Conservation (phyloP, 2,797 vertebrate species). For the Craterocephalus amniculus region DNA sequence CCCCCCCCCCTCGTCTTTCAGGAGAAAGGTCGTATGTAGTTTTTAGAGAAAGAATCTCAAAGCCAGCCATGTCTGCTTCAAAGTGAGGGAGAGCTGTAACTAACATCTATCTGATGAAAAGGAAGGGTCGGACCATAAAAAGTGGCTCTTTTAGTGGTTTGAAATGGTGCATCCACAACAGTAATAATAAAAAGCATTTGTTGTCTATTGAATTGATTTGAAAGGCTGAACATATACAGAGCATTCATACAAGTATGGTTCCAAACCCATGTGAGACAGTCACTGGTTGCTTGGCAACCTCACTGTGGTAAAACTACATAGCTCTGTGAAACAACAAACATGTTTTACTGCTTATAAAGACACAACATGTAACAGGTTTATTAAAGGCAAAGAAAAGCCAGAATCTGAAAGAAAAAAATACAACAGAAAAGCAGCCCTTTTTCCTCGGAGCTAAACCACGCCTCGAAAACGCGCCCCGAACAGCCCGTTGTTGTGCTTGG, state of each 20-base stretch:
- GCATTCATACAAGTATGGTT: neutral
- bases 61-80: conserved; percentile 32
- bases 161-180: too few species aligned
- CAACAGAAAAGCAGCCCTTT: too few species aligned
- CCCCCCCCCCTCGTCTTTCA: conserved; percentile 1
- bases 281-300: neutral
- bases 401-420: too few species aligned
- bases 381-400: too few species aligned
- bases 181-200: neutral
- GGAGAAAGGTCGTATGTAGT: conserved; percentile 36
- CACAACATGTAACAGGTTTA: neutral
- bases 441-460: too few species aligned
- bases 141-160: too few species aligned
- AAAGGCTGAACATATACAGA: neutral
- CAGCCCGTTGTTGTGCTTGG: too few species aligned
- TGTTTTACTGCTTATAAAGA: neutral
- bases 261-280: neutral
- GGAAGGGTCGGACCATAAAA: neutral
- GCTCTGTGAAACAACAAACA: neutral
- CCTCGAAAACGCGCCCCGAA: too few species aligned
- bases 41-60: conserved; percentile 28
- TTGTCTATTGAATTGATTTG: neutral
- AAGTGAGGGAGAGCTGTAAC: too few species aligned
- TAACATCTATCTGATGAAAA: neutral
- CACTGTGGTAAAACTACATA: neutral